Evolutionary conservation across 2,113 vertebrate genomes (phyloP).

Genomic region (Megaceryle maxima): DNA sequence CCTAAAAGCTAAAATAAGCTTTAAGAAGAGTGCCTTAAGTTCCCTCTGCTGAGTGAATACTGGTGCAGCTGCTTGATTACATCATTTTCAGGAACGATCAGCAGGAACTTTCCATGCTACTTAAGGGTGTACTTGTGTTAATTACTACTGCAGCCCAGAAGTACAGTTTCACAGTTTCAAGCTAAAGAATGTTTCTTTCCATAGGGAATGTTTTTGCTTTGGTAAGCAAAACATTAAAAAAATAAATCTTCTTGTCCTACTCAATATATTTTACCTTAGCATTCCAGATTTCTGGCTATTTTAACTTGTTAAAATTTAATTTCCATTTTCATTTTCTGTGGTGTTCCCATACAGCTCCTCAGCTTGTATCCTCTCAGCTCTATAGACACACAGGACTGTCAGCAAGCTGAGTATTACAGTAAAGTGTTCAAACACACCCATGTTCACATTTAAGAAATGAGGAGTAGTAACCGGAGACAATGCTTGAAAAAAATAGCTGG

Average conservation of each 20-base stretch:
- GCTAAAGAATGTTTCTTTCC: not conserved
- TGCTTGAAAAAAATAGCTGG: not conserved
- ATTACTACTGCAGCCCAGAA: not conserved
- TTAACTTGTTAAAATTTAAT: not conserved
- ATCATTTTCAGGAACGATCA: not conserved
- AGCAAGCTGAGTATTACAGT: not conserved
- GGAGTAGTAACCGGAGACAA: not conserved
- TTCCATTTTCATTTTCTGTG: not conserved
- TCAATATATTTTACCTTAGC: not conserved
- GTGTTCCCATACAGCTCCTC: not conserved
- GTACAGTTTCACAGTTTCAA: not conserved
- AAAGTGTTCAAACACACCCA: not conserved
- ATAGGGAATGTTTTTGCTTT: not conserved
- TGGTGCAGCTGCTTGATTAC: constrained; percentile 31
- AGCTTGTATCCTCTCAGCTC: not conserved
- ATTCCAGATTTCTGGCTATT: not conserved
- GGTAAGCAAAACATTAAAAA: not conserved
- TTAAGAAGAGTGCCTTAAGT: not conserved
- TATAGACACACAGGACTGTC: not conserved
- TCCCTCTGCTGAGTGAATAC: not conserved
- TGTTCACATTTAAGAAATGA: not conserved
- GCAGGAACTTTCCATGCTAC: constrained; percentile 1
- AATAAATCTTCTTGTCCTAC: not conserved
- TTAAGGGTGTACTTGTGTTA: not conserved
- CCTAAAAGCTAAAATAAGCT: not conserved